These are phyloP conservation scores for Plebejus melissa DNA, from an alignment of 2,888 invertebrate genomes.

Conservation along the genomic window DNA sequence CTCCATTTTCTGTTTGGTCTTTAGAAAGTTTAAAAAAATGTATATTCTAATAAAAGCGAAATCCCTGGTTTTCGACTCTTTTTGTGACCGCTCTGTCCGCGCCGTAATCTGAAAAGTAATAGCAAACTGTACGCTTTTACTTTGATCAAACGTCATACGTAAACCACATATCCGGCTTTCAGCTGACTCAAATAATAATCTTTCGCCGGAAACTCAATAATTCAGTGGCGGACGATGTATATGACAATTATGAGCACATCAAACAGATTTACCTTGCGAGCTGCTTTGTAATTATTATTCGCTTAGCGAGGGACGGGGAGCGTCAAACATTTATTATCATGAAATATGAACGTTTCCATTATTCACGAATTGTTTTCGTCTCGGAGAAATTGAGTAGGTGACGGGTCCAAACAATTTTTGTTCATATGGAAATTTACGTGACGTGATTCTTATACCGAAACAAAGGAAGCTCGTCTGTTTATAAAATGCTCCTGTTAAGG, in stretches of 20 bases:
- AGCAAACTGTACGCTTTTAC: too few relatives aligned
- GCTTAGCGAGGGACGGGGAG: conserved; percentile 27
- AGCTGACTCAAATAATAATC: conserved; percentile 9
- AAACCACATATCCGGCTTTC: not conserved
- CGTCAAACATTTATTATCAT: conserved; percentile 29
- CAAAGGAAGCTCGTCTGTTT: not conserved
- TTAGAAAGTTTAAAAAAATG: too few relatives aligned
- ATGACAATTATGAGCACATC: conserved; percentile 33
- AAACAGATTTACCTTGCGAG: conserved; percentile 35
- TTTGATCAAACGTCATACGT: not conserved
- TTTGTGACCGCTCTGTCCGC: too few relatives aligned
- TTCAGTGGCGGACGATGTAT: conserved; percentile 8
- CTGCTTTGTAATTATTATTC: conserved; percentile 34
- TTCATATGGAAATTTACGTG: not conserved
- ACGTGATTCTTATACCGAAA: not conserved
- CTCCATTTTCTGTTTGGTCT: too few relatives aligned
- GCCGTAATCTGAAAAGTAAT: too few relatives aligned
- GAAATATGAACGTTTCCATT: conserved; percentile 30
- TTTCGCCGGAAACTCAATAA: not conserved
- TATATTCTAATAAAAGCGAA: too few relatives aligned
- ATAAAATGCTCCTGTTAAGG: not conserved
- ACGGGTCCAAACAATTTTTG: not conserved
- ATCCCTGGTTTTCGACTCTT: too few relatives aligned
- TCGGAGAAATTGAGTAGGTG: not conserved
- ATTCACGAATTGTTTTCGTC: not conserved